Conservation (phyloP, 2,113 vertebrate species). For the Dendrocopos noguchii region DNA sequence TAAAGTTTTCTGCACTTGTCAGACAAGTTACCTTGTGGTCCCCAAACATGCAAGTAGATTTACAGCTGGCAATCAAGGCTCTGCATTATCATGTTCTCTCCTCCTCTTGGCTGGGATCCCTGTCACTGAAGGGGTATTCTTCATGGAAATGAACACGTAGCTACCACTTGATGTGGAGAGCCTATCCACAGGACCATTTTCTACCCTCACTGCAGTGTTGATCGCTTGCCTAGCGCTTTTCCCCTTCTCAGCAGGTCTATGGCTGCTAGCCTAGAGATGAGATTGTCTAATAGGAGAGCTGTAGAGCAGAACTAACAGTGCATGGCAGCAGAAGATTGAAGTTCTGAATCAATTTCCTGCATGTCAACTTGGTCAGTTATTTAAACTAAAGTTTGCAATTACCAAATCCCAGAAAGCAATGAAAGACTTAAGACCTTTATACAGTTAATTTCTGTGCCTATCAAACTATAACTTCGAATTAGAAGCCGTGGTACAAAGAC, state of each 20-base stretch:
- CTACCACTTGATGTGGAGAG: fast-evolving
- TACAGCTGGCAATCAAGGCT: background rate
- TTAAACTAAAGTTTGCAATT: slow-evolving; percentile 21
- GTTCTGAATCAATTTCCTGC: slow-evolving; percentile 42
- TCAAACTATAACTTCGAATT: slow-evolving; percentile 16
- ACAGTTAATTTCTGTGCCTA: slow-evolving; percentile 15
- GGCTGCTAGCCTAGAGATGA: background rate
- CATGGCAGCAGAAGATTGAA: slow-evolving; percentile 29
- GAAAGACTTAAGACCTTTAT: slow-evolving; percentile 7
- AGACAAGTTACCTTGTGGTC: background rate
- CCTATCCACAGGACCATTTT: background rate
- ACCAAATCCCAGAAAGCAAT: background rate
- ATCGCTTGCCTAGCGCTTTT: background rate
- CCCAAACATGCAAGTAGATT: background rate
- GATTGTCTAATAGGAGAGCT: background rate
- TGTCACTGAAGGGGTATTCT: fast-evolving
- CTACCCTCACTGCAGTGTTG: background rate
- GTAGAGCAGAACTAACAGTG: slow-evolving; percentile 8
- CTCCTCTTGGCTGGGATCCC: background rate
- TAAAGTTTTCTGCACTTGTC: background rate
- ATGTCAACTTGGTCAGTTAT: background rate
- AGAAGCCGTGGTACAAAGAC: background rate
- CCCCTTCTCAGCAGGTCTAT: background rate
- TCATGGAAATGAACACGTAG: fast-evolving
- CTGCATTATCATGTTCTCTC: background rate